Evolutionary conservation across 2,113 vertebrate genomes (phyloP), one percentile per base, ranked within the genome.

Genomic region (Hiodon alosoides): DNA sequence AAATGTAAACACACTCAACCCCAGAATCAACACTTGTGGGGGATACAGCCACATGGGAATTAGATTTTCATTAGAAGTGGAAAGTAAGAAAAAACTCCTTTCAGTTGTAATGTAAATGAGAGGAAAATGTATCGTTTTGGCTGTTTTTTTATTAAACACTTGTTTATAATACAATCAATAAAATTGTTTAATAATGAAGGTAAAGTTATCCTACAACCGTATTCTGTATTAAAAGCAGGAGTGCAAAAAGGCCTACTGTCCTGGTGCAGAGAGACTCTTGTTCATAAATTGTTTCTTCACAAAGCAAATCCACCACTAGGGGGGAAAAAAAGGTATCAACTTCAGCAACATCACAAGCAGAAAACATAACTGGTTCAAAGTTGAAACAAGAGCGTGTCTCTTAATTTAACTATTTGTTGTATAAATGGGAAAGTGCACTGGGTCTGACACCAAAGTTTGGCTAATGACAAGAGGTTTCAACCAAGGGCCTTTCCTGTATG

Each of bases 271-370:
- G 57, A 99, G 93, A 71, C 96, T 98, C 89, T 99, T 99, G 91
- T 99, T 99, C 97, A 99, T 99, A 91, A 99, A 99, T 84, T 99
- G 97, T 83, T 87, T 96, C 91, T 99, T 99, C 89, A 97, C 96
- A 79, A 99, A 99, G 88, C 97, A 99, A 81, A 94, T 93, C 97
- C 97, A 99, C 97, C 97, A 99, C 97, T 99, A 87, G 58, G 86
- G 57, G 84, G 85, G 77, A 78, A 0, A 58, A 0, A 9, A 31
- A 79, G 79, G 47, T 9, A 76, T 9, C 59, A 71, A 17, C 46
- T 7, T n/a, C n/a, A 14, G 17, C 4, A 14, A 31, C 52, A 74
- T 31, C 11, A 53, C 51, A 16, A 64, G 5, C 10, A 52, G 17
- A 62, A 53, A 69, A 69, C 13, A 16, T 16, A 3, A 3, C 7